Evolutionary conservation across 2,797 vertebrate species (phyloP).

Genomic region (Dipus sagitta): DNA sequence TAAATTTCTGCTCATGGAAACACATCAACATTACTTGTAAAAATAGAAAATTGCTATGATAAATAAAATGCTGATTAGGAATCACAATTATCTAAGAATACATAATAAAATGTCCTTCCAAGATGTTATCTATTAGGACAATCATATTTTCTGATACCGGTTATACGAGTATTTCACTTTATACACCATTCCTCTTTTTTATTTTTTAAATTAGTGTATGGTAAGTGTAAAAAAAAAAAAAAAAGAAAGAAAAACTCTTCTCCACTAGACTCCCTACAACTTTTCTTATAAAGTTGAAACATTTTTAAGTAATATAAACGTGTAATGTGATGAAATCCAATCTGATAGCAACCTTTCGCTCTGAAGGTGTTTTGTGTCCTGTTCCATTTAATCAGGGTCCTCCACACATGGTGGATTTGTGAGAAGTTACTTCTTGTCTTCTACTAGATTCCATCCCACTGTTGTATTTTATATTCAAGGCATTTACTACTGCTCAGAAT

Average conservation of each 20-base stretch:
- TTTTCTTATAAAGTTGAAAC: constrained; percentile 26
- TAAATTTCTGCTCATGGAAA: constrained; percentile 10
- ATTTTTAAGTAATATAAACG: constrained; percentile 12
- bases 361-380: background rate
- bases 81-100: background rate
- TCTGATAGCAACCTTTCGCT: background rate
- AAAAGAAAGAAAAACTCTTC: background rate
- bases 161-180: background rate
- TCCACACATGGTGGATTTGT: background rate
- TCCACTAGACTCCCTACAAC: background rate
- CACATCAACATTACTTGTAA: background rate
- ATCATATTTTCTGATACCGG: background rate
- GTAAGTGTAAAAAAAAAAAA: background rate
- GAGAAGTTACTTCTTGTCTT: background rate
- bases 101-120: background rate
- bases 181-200: background rate
- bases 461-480: background rate
- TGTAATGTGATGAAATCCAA: background rate
- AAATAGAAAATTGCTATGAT: constrained; percentile 4
- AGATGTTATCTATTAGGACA: background rate
- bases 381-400: background rate
- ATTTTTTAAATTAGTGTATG: too few species aligned
- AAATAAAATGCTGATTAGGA: background rate
- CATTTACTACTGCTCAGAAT: background rate
- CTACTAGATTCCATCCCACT: background rate